Evolutionary conservation across 2,113 vertebrate genomes (phyloP), one percentile per base, ranked within the genome.

Genomic region (Misgurnus mizolepis): DNA sequence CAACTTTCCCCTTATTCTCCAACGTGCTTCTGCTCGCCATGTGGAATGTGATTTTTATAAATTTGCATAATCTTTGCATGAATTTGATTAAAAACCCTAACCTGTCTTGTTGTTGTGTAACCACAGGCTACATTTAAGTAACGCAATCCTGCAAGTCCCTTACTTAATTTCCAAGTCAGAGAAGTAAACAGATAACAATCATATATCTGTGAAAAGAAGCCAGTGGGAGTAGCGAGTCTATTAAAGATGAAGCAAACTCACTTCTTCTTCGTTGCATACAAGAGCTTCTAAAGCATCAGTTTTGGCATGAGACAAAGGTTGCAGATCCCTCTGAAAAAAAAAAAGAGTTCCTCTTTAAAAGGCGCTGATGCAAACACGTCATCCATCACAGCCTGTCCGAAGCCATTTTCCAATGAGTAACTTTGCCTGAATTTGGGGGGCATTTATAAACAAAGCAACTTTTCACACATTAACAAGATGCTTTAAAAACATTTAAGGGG

Each of bases 51-150:
- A 84, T 91, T 91, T 91, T 62, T 84, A 76, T 90, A 84, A 3
- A 82, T 89, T 90, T 90, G 80, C 86, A 88, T 89, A 43, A 80
- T 92, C n/a, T 58, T 91, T 93, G 82, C 86, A 90, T 90, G 80
- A 10, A 88, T 92, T 92, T 93, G 90, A 87, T 92, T 92, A 41
- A 14, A n/a, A 65, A 78, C 67, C 74, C 22, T 34, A 6, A 27
- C 43, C 41, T 84, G 78, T 76, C 73, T 78, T 17, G 56, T 71
- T 79, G 81, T 76, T 78, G 74, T 47, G 66, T 73, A 85, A 82
- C 85, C 84, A 61, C 74, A 14, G 12, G 50, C 12, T 14, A 12
- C 50, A 14, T 11, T 49, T 75, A 18, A 78, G 17, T 75, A 10
- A 34, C 39, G 56, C 62, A 39, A 66, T 50, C 73, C 40, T 53